These are phyloP conservation scores for Illadopsis cleaveri DNA, from an alignment of 2,113 vertebrate species.

Conservation along the genomic window DNA sequence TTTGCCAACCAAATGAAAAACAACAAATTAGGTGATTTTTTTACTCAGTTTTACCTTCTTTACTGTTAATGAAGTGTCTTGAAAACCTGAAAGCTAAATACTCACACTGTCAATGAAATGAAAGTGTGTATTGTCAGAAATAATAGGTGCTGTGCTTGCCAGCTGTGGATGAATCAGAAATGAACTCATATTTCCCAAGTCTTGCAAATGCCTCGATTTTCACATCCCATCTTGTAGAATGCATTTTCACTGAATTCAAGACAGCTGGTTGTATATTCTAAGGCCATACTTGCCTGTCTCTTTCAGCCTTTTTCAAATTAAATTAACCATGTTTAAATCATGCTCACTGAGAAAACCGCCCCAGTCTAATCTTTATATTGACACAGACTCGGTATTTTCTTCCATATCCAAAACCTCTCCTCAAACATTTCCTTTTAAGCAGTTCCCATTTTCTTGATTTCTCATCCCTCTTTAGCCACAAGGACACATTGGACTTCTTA, in stretches of 20 bases:
- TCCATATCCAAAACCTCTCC: not conserved
- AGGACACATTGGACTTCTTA: not conserved
- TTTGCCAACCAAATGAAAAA: not conserved
- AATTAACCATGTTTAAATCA: not conserved
- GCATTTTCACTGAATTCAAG: not conserved
- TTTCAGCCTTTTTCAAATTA: not conserved
- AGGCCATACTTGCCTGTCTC: not conserved
- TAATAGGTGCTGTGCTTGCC: not conserved
- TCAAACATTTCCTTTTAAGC: not conserved
- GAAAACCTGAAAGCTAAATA: slow-evolving; percentile 20
- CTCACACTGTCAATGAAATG: not conserved
- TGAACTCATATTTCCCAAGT: not conserved
- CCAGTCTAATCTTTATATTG: not conserved
- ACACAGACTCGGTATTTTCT: not conserved
- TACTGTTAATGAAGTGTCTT: slow-evolving; percentile 23
- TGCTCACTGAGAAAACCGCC: not conserved
- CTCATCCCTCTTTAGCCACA: not conserved
- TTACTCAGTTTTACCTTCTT: not conserved
- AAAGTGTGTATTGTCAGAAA: not conserved
- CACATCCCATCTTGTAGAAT: not conserved
- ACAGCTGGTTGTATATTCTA: not conserved
- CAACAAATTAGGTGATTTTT: not conserved
- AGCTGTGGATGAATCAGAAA: slow-evolving; percentile 5
- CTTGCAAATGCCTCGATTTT: not conserved
- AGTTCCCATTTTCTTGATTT: not conserved